Conservation (phyloP, 1,140 invertebrate species). For the Diabrotica undecimpunctata region DNA sequence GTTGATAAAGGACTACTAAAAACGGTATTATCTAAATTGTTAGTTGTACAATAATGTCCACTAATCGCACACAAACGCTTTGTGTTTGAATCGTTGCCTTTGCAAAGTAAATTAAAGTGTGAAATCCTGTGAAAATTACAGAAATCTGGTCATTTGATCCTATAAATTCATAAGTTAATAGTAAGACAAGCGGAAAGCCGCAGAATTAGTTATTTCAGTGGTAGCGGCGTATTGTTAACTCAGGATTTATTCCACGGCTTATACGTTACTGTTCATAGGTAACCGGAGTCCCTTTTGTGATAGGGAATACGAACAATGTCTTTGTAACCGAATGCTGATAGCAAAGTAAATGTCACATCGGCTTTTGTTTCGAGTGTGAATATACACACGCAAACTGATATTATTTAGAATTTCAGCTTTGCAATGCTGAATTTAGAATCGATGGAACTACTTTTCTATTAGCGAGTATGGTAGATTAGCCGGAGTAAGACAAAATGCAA, state of each 20-base stretch:
- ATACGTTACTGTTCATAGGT: constrained; percentile 11
- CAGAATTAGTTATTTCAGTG: constrained; percentile 19
- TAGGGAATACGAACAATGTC: constrained; percentile 14
- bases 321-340: constrained; percentile 22
- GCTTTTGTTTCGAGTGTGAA: constrained; percentile 15
- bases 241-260: constrained; percentile 17
- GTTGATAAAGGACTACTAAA: too few species aligned
- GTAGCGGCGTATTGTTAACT: background rate
- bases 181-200: constrained; percentile 17
- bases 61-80: too few species aligned
- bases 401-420: background rate
- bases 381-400: background rate
- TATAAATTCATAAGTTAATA: constrained; percentile 17
- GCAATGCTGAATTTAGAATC: too few species aligned
- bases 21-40: too few species aligned
- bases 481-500: too few species aligned
- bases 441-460: too few species aligned
- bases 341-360: constrained; percentile 19
- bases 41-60: too few species aligned
- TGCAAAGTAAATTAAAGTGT: background rate
- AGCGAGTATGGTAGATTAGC: too few species aligned
- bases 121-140: background rate
- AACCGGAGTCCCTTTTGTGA: constrained; percentile 16
- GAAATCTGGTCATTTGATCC: constrained; percentile 9
- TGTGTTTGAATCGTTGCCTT: too few species aligned